Conservation (phyloP, 2,888 invertebrate species). For the Eretmocerus hayati region DNA sequence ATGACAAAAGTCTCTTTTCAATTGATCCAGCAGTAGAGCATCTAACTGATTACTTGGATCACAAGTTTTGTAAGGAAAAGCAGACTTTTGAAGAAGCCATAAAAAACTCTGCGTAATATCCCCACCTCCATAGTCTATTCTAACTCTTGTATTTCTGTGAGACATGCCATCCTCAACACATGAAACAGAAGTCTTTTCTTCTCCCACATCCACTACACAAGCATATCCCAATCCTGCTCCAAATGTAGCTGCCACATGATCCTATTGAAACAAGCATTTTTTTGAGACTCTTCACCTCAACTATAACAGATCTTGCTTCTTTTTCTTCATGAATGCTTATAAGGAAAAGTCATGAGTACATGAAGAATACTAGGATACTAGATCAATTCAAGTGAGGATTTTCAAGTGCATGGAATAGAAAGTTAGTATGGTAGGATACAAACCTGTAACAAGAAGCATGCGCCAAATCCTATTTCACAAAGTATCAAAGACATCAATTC, state of each 20-base stretch:
- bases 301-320: neutral
- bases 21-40: slow-evolving; percentile 68
- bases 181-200: slow-evolving; percentile 90
- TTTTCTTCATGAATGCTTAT: neutral
- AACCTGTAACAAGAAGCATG: slow-evolving; percentile 79
- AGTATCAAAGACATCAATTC: slow-evolving; percentile 76
- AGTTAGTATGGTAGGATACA: too few relatives aligned
- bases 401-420: too few relatives aligned
- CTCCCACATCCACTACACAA: slow-evolving; percentile 92
- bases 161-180: slow-evolving; percentile 96
- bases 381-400: too few relatives aligned
- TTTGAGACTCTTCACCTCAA: slow-evolving; percentile 1
- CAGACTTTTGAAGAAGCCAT: slow-evolving; percentile 82
- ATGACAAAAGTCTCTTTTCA: slow-evolving; percentile 88
- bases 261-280: slow-evolving; percentile 50
- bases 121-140: slow-evolving; percentile 83
- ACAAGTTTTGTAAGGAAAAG: slow-evolving; percentile 83
- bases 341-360: too few relatives aligned
- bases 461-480: slow-evolving; percentile 75
- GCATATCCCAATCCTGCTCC: slow-evolving; percentile 79
- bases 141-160: slow-evolving; percentile 73
- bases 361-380: too few relatives aligned
- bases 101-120: slow-evolving; percentile 86
- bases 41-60: slow-evolving; percentile 68
- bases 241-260: slow-evolving; percentile 80